These are phyloP conservation scores for Pyrocoelia pectoralis DNA, from an alignment of 2,888 invertebrate genomes.

Conservation along the genomic window DNA sequence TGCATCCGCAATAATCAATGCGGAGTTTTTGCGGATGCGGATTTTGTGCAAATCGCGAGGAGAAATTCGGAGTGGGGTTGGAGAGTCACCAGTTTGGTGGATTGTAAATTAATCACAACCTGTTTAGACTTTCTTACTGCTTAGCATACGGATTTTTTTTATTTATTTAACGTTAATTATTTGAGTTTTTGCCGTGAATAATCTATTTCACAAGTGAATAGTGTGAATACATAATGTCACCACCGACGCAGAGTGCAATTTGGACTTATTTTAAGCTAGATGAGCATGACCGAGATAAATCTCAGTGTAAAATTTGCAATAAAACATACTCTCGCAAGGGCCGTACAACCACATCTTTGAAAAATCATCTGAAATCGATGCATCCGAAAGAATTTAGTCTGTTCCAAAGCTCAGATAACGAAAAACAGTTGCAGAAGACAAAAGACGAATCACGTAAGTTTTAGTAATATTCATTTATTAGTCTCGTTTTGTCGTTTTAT, in stretches of 20 bases:
- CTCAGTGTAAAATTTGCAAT: background rate
- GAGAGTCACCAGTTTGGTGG: background rate
- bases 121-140: too few relatives aligned
- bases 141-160: background rate
- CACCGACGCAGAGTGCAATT: background rate
- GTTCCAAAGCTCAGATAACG: constrained; percentile 2
- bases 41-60: background rate
- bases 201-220: too few relatives aligned
- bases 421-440: background rate
- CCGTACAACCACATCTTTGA: constrained; percentile 1
- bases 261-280: background rate
- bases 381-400: too few relatives aligned
- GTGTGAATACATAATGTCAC: background rate
- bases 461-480: background rate
- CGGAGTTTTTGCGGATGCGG: background rate
- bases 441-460: background rate
- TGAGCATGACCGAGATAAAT: background rate
- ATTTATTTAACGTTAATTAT: background rate
- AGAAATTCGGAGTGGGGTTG: background rate
- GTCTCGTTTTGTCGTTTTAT: constrained; percentile 2
- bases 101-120: background rate
- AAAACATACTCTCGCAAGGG: background rate
- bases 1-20: background rate
- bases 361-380: background rate
- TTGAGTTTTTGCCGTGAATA: too few relatives aligned